Percentiles rank a stretch among this genome's conserved stretches.
Evolutionary conservation across 2,797 vertebrate genomes (phyloP).

Genomic region (Tamandua tetradactyla): DNA sequence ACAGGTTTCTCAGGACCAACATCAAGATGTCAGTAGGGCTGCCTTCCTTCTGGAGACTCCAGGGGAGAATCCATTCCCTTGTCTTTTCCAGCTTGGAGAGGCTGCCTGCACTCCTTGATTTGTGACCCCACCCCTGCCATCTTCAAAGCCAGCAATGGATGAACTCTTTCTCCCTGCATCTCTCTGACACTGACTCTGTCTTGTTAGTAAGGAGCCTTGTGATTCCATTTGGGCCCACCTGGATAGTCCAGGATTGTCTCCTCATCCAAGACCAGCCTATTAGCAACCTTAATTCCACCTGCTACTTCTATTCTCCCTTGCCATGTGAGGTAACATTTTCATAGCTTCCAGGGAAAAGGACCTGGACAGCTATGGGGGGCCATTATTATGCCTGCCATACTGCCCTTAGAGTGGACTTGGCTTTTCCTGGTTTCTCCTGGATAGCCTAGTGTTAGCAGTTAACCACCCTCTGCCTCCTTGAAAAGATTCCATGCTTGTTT

Average conservation of each 20-base stretch:
- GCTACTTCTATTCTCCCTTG: neutral
- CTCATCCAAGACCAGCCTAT: neutral
- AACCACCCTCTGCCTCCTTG: neutral
- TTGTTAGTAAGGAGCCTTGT: neutral
- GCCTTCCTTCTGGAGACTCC: neutral
- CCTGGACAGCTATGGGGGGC: neutral
- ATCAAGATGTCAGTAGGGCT: neutral
- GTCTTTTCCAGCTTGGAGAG: neutral
- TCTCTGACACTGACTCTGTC: neutral
- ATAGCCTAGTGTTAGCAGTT: neutral
- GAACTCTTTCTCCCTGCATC: neutral
- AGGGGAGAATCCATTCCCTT: neutral
- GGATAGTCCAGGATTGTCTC: neutral
- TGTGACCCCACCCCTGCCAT: neutral
- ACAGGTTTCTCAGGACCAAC: neutral
- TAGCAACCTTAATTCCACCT: neutral
- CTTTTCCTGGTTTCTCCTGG: neutral
- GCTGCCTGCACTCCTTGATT: neutral
- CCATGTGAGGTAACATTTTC: neutral
- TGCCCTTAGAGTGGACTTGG: neutral
- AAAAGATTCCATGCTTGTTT: neutral
- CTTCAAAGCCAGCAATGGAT: neutral
- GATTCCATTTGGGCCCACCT: neutral
- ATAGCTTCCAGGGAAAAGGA: neutral
- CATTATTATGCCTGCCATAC: neutral